Conservation (phyloP, 1,140 invertebrate genomes). For the Lamellibrachia luymesi region DNA sequence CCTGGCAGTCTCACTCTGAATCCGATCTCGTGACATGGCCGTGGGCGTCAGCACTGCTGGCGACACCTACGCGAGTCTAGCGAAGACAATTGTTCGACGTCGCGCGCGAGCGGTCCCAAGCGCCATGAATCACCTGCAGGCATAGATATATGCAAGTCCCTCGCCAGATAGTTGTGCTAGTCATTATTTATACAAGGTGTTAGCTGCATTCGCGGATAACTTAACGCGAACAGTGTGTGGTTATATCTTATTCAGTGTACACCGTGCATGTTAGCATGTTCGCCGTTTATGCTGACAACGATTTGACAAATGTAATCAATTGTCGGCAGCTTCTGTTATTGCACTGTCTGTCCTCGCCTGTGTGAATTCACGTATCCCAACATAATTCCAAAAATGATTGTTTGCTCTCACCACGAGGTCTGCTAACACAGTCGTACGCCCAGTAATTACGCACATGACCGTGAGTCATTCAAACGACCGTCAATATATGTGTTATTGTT, state of each 20-base stretch:
- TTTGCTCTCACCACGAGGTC: background rate
- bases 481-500: background rate
- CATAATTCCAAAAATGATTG: background rate
- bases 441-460: background rate
- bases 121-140: background rate
- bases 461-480: background rate
- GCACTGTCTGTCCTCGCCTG: background rate
- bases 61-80: background rate
- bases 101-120: background rate
- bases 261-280: background rate
- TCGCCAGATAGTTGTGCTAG: background rate
- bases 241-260: background rate
- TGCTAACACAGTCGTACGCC: background rate
- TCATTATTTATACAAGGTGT: background rate
- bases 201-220: background rate
- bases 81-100: background rate
- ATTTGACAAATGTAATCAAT: background rate
- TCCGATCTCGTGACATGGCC: background rate
- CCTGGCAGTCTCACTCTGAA: background rate
- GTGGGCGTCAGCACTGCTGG: background rate
- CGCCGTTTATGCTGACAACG: background rate
- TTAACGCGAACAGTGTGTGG: background rate
- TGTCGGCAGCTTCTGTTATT: background rate
- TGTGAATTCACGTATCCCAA: background rate
- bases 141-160: background rate